Base-by-base conservation (phyloP, 2,888 invertebrate genomes). In the Orthosia gracilis region DNA sequence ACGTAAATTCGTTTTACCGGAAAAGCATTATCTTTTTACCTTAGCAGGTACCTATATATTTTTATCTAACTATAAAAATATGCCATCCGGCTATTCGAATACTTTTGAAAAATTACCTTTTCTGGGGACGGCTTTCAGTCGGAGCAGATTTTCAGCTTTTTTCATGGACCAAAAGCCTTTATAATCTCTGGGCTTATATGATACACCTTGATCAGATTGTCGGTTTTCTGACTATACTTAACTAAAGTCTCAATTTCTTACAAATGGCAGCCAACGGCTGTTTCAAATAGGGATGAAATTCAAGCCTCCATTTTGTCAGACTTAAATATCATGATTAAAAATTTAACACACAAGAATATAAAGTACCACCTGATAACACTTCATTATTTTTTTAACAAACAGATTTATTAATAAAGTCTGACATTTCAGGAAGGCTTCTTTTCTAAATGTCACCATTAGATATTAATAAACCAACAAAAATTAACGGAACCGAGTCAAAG, bases 401-500 rank as follows among this genome's bases (percentile, higher is more conserved):
- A 0, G 7, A 47, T 47, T 31, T 58, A 50, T 50, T 40, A 78
- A 18, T 59, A 55, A 77, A 15, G 13, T 2, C 17, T 52, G 73
- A 79, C 65, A 73, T 77, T 77, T 73, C 9, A 65, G 55, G 23
- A 18, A 52, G 3, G 5, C 0, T 21, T 17, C 17, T 23, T n/a
- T 13, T 40, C 50, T 23, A 52, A 70, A 76, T 54, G 65, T 50
- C 73, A 80, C 18, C 26, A 3, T 26, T 21, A 40, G 9, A 9
- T 40, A 52, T 63, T 50, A 77, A 73, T 78, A 69, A 65, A 49
- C 52, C 59, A 65, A 54, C 45, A 50, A 57, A 61, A 65, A 57
- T 61, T 49, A 23, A 68, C 45, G 18, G n/a, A 67, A 49, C 49
- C 5, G 21, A 47, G 18, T 13, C 49, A 31, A 68, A 78, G 59